These are phyloP conservation scores for Chalcosyrphus nemorum DNA, from an alignment of 2,888 invertebrate species.

Conservation along the genomic window DNA sequence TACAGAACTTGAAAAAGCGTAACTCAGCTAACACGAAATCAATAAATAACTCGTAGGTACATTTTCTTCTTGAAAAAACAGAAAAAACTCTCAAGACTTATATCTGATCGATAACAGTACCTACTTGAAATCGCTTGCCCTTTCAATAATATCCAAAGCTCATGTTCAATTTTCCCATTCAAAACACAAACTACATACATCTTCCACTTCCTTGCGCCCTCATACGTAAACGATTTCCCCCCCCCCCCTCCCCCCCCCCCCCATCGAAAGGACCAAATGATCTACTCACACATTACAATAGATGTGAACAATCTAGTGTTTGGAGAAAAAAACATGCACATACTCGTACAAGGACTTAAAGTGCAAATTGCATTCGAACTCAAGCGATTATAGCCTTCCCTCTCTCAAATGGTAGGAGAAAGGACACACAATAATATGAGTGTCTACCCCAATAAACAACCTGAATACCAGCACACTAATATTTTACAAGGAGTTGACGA, in stretches of 20 bases:
- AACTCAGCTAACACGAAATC: too few relatives aligned
- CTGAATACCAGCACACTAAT: constrained; percentile 24
- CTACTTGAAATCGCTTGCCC: constrained; percentile 30
- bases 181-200: constrained; percentile 29
- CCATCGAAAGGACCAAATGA: constrained; percentile 17
- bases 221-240: not conserved
- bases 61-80: not conserved
- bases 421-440: not conserved
- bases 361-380: constrained; percentile 60
- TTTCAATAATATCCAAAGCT: constrained; percentile 22
- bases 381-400: not conserved
- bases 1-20: not conserved
- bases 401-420: not conserved
- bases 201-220: not conserved
- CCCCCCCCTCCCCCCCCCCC: too few relatives aligned
- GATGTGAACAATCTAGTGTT: constrained; percentile 48
- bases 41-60: not conserved
- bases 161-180: constrained; percentile 1
- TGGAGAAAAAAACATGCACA: constrained; percentile 1
- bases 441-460: constrained; percentile 29
- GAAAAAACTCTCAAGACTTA: not conserved
- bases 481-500: constrained; percentile 4
- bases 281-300: constrained; percentile 9
- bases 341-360: constrained; percentile 14
- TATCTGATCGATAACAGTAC: constrained; percentile 34